Percentiles rank a stretch among this genome's conserved stretches.
phyloP scores from a whole-genome alignment of 2,797 vertebrate genomes.

The Dermochelys coriacea region DNA sequence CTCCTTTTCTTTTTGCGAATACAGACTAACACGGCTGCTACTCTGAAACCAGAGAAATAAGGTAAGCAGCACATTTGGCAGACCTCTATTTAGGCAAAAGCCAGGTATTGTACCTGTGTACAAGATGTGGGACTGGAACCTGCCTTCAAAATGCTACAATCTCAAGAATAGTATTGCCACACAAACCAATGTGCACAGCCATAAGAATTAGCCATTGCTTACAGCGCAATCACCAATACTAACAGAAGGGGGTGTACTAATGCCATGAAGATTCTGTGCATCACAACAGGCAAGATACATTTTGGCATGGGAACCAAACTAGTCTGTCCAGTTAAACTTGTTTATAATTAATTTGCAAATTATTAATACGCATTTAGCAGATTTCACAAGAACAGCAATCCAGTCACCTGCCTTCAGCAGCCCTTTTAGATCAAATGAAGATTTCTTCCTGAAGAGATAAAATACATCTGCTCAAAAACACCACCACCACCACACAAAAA shows the following conservation, averaged over 20 bases:
- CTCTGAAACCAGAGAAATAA: background rate
- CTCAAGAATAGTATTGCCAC: background rate
- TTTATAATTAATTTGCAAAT: too few species aligned
- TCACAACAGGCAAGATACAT: accelerated
- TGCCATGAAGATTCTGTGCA: accelerated
- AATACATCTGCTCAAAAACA: background rate
- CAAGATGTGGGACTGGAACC: accelerated
- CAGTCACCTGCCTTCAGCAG: background rate
- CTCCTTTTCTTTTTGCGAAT: too few species aligned
- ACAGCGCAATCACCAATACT: accelerated
- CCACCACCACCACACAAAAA: too few species aligned
- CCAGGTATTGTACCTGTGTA: accelerated
- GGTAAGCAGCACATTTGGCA: background rate
- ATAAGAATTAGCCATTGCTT: background rate
- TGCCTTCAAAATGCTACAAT: accelerated
- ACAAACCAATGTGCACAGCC: background rate
- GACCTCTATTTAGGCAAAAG: too few species aligned
- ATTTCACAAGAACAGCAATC: background rate
- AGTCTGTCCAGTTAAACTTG: too few species aligned
- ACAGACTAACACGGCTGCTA: too few species aligned
- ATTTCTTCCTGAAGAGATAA: background rate
- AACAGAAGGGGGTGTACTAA: accelerated
- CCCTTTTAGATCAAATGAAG: background rate
- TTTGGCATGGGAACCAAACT: background rate
- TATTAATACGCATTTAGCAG: background rate